Base-by-base conservation (phyloP, 37 sponge, comb jelly and placozoan genomes). In the Oopsacas minuta region DNA sequence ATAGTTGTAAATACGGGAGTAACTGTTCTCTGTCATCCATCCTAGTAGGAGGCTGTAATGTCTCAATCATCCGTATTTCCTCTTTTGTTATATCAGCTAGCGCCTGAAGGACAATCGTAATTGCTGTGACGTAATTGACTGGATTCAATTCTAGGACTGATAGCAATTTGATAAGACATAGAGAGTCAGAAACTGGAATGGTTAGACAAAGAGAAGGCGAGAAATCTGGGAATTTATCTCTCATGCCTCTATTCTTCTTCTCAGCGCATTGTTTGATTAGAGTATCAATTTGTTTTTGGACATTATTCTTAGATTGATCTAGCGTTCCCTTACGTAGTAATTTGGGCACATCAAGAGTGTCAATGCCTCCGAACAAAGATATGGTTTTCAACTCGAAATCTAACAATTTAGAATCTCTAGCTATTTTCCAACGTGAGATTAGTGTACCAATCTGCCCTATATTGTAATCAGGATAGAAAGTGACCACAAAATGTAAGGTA, bases 181-280 rank as follows among this genome's bases (percentile, higher is more conserved):
- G 75, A 61, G 75, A 61, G 30, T 61, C 75, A 12, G 28, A 61
- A 5, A 61, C 75, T 3, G 22, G 75, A 12, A 25, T 34, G 75
- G 75, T 61, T 12, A 61, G 32, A 12, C 75, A 61, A 34, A 61
- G 75, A 25, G 75, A 61, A 12, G 75, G 75, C 22, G 75, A 61
- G 30, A 61, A 61, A 34, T 61, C 75, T 61, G 75, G 75, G 75
- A 61, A 61, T 34, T 61, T 25, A 3, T n/a, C 75, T 5, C 75
- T 3, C 75, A 61, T 61, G 75, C 75, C 75, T 3, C 75, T 25
- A 10, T 12, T 3, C 75, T 25, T 61, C 17, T 61, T 61, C 20
- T n/a, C 75, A n/a, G 28, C 75, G 30, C 75, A 61, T 61, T 61
- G 75, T 12, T 61, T 61, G 75, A 61, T 61, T 61, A 61, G 75